Conservation (phyloP, 2,113 vertebrate species). For the Microtus ochrogaster region DNA sequence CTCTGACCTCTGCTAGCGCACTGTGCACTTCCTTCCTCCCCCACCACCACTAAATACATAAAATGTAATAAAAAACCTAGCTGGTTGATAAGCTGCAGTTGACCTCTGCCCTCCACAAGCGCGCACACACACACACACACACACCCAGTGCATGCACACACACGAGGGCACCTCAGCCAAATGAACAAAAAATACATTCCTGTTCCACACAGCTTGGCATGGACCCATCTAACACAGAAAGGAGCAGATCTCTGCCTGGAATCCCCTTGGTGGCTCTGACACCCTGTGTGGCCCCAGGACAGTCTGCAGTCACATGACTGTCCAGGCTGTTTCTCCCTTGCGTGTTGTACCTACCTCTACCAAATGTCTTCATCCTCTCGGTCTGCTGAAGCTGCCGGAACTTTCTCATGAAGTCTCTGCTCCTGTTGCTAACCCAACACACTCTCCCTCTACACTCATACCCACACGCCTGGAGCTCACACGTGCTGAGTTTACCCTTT, state of each 20-base stretch:
- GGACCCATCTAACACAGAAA: not conserved
- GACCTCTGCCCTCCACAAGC: not conserved
- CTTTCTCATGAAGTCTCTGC: not conserved
- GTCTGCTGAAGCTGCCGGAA: conserved; percentile 18
- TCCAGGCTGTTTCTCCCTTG: not conserved
- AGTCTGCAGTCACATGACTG: not conserved
- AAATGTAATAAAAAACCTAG: not conserved
- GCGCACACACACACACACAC: not conserved
- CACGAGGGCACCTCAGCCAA: not conserved
- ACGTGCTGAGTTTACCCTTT: too few relatives aligned
- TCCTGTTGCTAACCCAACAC: not conserved
- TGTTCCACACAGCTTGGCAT: not conserved
- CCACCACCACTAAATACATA: not conserved
- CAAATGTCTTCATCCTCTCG: not conserved
- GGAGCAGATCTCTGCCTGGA: not conserved
- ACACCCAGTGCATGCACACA: not conserved
- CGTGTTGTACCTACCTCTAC: not conserved
- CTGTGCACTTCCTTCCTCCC: not conserved
- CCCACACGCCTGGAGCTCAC: not conserved
- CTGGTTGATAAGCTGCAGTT: too few relatives aligned
- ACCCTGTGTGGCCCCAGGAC: not conserved
- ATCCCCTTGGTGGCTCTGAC: not conserved
- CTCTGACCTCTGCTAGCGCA: not conserved
- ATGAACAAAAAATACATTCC: not conserved
- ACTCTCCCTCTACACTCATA: not conserved